phyloP scores from a whole-genome alignment of 30 jellyfish, hydroid and myxozoan species.

The Aurelia aurita region DNA sequence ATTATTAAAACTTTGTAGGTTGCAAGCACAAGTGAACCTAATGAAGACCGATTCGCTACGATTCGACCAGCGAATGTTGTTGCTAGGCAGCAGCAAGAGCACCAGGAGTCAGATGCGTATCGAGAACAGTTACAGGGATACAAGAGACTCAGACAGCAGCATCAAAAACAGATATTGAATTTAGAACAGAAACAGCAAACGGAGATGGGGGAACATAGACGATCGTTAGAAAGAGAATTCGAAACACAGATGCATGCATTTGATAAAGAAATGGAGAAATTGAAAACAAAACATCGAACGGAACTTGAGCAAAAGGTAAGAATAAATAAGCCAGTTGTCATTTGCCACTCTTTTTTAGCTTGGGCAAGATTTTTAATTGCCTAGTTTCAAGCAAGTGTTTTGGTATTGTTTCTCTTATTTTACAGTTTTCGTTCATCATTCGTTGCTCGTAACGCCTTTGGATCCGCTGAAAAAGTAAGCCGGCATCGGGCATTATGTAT shows the following conservation, averaged over 20 bases:
- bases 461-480: too few species aligned
- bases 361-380: too few species aligned
- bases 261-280: slow-evolving; percentile 97
- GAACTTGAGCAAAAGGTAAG: slow-evolving; percentile 91
- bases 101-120: slow-evolving; percentile 96
- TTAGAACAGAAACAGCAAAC: slow-evolving; percentile 92
- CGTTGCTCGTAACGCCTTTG: too few species aligned
- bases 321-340: too few species aligned
- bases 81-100: slow-evolving; percentile 98
- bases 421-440: too few species aligned
- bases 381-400: too few species aligned
- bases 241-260: slow-evolving; percentile 98
- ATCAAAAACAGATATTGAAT: slow-evolving; percentile 85
- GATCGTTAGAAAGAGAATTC: slow-evolving; percentile 91
- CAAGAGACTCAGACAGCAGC: slow-evolving; percentile 98
- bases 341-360: too few species aligned
- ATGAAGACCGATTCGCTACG: slow-evolving; percentile 93
- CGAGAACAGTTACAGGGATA: slow-evolving; percentile 98
- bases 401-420: too few species aligned
- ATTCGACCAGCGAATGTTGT: slow-evolving; percentile 98
- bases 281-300: slow-evolving; percentile 83
- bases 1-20: too few species aligned
- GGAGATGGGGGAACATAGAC: slow-evolving; percentile 95
- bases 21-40: slow-evolving; percentile 50
- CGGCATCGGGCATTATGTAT: too few species aligned